Evolutionary conservation across 2,113 vertebrate species (phyloP).

Genomic region (Cygnus buccinator): DNA sequence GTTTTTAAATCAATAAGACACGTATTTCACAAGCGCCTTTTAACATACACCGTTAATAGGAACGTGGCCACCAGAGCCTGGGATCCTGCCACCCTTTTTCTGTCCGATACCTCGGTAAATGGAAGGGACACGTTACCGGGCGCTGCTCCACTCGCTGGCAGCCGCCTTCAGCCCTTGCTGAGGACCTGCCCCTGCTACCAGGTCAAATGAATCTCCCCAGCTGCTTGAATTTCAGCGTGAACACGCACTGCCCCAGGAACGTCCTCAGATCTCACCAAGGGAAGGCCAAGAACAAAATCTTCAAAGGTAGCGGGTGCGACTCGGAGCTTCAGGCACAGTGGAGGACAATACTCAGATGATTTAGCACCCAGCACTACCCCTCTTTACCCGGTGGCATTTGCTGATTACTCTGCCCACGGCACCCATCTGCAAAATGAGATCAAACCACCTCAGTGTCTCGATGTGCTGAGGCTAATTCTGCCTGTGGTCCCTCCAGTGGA

Average conservation of each 20-base stretch:
- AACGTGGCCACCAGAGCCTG: background rate
- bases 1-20: background rate
- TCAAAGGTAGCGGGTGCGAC: background rate
- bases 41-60: background rate
- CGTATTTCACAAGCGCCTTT: background rate
- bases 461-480: background rate
- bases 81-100: background rate
- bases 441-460: background rate
- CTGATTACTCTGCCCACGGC: background rate
- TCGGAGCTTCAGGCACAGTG: accelerated
- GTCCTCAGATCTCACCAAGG: background rate
- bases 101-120: background rate
- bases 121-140: accelerated
- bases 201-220: accelerated
- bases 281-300: too few relatives aligned
- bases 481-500: background rate
- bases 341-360: background rate
- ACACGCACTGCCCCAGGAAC: accelerated
- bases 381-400: background rate
- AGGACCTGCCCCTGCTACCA: background rate
- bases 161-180: background rate
- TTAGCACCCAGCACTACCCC: background rate
- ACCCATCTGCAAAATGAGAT: background rate
- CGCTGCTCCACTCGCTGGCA: background rate
- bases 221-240: accelerated